Evolutionary conservation across 2,113 vertebrate species (phyloP).

Genomic region (Gasterosteus aculeatus): DNA sequence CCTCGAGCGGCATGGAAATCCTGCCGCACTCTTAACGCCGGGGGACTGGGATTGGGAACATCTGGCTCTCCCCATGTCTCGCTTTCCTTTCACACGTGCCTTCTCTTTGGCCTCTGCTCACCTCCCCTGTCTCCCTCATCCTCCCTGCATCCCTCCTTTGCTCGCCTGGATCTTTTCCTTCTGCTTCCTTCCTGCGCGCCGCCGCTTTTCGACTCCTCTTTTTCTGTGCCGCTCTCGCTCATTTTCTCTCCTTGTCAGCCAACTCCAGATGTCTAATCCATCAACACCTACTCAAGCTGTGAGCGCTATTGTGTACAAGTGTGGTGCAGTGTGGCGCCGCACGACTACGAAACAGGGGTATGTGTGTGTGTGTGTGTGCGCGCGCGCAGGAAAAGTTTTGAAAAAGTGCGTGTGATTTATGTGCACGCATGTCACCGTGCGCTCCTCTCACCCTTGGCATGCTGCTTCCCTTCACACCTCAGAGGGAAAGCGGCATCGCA

Average conservation of each 20-base stretch:
- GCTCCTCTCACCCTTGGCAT: slow-evolving; percentile 72
- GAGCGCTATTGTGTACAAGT: slow-evolving; percentile 70
- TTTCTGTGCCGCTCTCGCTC: slow-evolving; percentile 54
- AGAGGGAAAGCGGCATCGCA: slow-evolving; percentile 64
- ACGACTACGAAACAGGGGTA: slow-evolving; percentile 33
- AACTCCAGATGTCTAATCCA: slow-evolving; percentile 85
- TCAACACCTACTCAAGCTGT: slow-evolving; percentile 83
- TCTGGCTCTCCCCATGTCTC: slow-evolving; percentile 59
- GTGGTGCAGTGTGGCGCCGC: slow-evolving; percentile 19
- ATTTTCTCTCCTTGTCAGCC: slow-evolving; percentile 80
- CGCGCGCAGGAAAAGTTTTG: slow-evolving; percentile 44
- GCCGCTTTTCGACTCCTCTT: slow-evolving; percentile 35
- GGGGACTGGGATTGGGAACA: slow-evolving; percentile 66
- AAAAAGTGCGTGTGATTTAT: slow-evolving; percentile 64
- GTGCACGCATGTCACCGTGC: slow-evolving; percentile 65
- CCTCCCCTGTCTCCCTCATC: slow-evolving; percentile 55
- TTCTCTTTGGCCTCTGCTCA: slow-evolving; percentile 40
- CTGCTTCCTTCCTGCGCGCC: slow-evolving; percentile 55
- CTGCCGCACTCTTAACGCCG: slow-evolving; percentile 63
- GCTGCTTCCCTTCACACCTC: slow-evolving; percentile 76
- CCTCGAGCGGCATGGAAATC: slow-evolving; percentile 70
- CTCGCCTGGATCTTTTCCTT: slow-evolving; percentile 38
- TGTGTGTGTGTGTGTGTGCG: slow-evolving; percentile 15
- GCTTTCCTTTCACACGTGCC: slow-evolving; percentile 50
- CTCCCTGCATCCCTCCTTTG: slow-evolving; percentile 30